Evolutionary conservation across 2,797 vertebrate species (phyloP).

Genomic region (Poeciliopsis turneri): DNA sequence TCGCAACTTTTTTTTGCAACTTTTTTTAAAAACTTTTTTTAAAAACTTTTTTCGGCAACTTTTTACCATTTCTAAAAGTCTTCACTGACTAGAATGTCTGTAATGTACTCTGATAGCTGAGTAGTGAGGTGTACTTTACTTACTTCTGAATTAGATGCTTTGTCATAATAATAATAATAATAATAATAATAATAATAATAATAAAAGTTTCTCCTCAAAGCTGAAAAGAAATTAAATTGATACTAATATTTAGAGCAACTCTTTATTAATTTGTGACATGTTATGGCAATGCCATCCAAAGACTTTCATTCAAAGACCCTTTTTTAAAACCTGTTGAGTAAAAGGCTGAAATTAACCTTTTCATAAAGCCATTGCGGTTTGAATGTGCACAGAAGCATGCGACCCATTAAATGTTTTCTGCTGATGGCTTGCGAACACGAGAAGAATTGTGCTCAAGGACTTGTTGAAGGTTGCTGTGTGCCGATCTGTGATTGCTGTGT

Average conservation of each 20-base stretch:
- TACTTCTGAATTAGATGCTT: not conserved
- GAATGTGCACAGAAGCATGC: conserved; percentile 55
- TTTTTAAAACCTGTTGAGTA: conserved; percentile 28
- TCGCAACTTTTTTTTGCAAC: no score
- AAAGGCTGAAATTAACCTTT: conserved; percentile 13
- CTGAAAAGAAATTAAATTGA: conserved; percentile 12
- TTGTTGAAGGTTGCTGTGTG: conserved; percentile 69
- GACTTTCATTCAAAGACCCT: conserved; percentile 2
- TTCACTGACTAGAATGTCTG: not conserved
- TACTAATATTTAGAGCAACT: conserved; percentile 20
- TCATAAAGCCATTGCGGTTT: conserved; percentile 30
- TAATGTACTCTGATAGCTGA: not conserved
- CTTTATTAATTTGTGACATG: conserved; percentile 22
- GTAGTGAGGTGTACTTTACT: not conserved
- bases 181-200: not conserved
- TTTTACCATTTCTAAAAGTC: not conserved
- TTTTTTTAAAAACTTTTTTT: no score
- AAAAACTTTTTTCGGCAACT: no score
- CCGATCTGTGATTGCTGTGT: conserved; percentile 73
- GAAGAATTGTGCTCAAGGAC: conserved; percentile 70
- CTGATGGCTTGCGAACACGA: conserved; percentile 65
- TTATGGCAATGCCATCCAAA: conserved; percentile 19
- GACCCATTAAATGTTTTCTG: conserved; percentile 60
- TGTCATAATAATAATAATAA: not conserved
- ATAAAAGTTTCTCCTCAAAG: conserved; percentile 16